Base-by-base conservation (phyloP, 2,797 vertebrate species). In the Oreonectes daqikongensis region DNA sequence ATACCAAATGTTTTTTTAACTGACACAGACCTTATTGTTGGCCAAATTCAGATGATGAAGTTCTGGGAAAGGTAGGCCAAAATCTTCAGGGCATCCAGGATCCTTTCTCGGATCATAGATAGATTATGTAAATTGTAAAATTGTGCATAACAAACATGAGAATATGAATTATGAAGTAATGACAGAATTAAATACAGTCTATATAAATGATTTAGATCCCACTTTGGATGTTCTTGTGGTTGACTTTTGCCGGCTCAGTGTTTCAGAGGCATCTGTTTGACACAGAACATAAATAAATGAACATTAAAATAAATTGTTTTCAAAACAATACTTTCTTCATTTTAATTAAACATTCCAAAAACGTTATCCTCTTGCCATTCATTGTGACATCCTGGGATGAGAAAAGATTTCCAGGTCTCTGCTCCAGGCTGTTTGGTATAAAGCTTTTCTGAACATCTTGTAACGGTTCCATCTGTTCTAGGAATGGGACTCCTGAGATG, bases 31-130 rank as follows among this genome's bases (percentile, higher is more conserved):
- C 94, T 95, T 92, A 86, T 96, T 97, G 83, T 93, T 78, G 30
- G 95, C 93, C 85, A 98, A 81, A 87, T 91, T 94, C 73, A 97
- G 93, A 83, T 71, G 85, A 59, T 83, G 88, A 70, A 97, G 93
- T 66, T 91, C 88, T 11, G 94, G 93, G 50, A 96, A 92, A 0
- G 94, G 94, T 2, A 87, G 84, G 42, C 52, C 48, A 42, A 89
- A 82, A 0, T 82, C 85, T 69, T 55, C 52, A 18, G 35, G 11
- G 75, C 3, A 6, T 28, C 81, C 69, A 57, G 48, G 55, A 20
- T 53, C 71, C 24, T 80, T 69, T 50, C 50, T 24, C 30, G 70
- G 48, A 75, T 69, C 61, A 30, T 14, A 61, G 20, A 40, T 5
- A 24, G 52, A 15, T n/a, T n/a, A n/a, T n/a, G 20, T 52, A 20